Percentiles rank a stretch among this genome's conserved stretches.
Conservation (phyloP, 2,888 invertebrate genomes). For the Cantharis lateralis region DNA sequence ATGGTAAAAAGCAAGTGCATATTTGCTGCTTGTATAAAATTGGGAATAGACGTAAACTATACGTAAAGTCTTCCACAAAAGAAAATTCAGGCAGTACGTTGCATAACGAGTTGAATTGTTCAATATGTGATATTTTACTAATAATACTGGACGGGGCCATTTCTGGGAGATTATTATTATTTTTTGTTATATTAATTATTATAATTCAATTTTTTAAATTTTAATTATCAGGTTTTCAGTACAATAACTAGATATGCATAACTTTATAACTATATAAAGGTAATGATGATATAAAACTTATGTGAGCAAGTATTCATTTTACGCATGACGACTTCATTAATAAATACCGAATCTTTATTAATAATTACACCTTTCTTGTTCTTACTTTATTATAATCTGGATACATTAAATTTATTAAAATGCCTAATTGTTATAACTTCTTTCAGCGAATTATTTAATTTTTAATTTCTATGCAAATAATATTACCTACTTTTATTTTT, state of each 20-base stretch:
- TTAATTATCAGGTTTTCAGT: neutral
- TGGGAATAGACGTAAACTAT: neutral
- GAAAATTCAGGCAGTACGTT: too few species aligned
- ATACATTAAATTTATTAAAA: neutral
- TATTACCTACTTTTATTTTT: neutral
- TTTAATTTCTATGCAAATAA: neutral
- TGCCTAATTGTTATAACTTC: neutral
- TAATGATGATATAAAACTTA: neutral
- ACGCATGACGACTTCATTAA: neutral
- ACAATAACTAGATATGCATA: neutral
- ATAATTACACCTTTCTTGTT: neutral
- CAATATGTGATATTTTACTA: too few species aligned
- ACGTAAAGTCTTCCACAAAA: neutral
- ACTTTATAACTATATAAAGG: neutral
- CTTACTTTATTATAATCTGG: neutral
- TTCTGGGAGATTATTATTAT: neutral
- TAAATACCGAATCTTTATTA: neutral
- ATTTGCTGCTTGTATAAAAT: neutral
- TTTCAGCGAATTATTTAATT: neutral
- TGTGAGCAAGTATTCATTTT: neutral
- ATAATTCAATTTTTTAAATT: neutral
- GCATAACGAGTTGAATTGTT: too few species aligned
- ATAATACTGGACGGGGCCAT: too few species aligned
- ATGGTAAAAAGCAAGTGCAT: neutral
- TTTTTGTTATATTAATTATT: neutral